Evolutionary conservation across 2,113 vertebrate species (phyloP), one percentile per base, ranked within the genome.

Genomic region (Propithecus coquereli): DNA sequence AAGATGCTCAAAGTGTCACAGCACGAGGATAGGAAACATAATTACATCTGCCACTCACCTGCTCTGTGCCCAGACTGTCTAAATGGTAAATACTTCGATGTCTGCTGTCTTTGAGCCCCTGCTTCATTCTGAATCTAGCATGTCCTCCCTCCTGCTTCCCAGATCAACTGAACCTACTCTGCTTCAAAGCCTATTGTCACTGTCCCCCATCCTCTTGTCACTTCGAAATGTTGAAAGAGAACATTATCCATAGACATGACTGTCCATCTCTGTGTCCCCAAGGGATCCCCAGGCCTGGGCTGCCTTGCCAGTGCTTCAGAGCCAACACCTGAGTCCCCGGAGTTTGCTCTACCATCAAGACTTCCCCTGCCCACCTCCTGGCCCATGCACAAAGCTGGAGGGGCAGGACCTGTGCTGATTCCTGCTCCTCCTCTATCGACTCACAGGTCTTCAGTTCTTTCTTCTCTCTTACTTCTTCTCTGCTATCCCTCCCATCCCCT

Each of bases 401-500:
- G 47, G 27, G 18, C 14, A 47, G 54, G 91, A 6, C n/a, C 50
- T 30, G 22, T 20, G 6, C 11, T 8, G 0, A 59, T 43, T 34
- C 59, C 54, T 84, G 52, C 52, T 13, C 10, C 32, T 90, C 50
- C 43, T 4, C 23, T 79, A 25, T 40, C 3, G 2, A 10, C 18
- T 61, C 22, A 37, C 16, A 65, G 4, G 65, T 77, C 68, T 80
- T 76, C 52, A 54, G 17, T 54, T 65, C 18, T 47, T 30, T 50
- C 17, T 54, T 54, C 17, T 54, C 17, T 96, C 79, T 89, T 0
- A 0, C 83, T 70, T 82, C 76, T 87, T 43, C 86, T 95, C 66
- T 68, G 82, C 82, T 95, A 54, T 91, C 95, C 91, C 79, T 8
- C 96, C 84, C 83, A 8, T 18, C 87, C 91, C 45, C 5, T 59